Conservation (phyloP, 2,888 invertebrate genomes). For the Lepetodrilus schrolli region DNA sequence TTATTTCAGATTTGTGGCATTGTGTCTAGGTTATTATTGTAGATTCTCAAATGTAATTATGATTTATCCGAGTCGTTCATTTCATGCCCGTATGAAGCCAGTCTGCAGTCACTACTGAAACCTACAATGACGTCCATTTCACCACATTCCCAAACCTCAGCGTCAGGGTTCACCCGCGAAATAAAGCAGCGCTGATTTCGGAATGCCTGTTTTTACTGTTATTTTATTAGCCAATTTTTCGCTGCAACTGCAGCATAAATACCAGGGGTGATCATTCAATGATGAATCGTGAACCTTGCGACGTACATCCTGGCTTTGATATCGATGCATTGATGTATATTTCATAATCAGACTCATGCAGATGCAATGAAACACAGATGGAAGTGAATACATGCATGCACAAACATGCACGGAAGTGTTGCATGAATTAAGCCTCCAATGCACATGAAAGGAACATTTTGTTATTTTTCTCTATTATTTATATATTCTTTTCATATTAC, state of each 20-base stretch:
- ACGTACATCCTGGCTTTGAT: too few relatives aligned
- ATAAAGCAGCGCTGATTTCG: background rate
- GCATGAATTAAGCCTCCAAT: too few relatives aligned
- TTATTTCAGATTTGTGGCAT: too few relatives aligned
- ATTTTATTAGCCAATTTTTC: constrained; percentile 7
- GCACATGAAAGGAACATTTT: too few relatives aligned
- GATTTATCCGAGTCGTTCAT: background rate
- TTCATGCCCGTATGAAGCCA: constrained; percentile 8
- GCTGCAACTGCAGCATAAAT: constrained; percentile 14
- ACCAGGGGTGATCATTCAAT: background rate
- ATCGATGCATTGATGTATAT: too few relatives aligned
- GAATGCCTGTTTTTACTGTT: background rate
- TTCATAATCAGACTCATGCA: too few relatives aligned
- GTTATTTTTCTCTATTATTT: too few relatives aligned
- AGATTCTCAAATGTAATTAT: background rate
- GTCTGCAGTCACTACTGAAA: background rate
- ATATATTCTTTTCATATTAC: too few relatives aligned
- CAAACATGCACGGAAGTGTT: too few relatives aligned
- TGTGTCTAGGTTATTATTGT: too few relatives aligned
- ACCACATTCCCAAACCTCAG: background rate
- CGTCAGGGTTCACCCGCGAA: background rate
- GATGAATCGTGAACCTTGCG: background rate
- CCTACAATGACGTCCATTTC: background rate
- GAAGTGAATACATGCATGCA: too few relatives aligned
- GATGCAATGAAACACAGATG: too few relatives aligned